Base-by-base conservation (phyloP, 2,113 vertebrate genomes). In the Cavia porcellus region DNA sequence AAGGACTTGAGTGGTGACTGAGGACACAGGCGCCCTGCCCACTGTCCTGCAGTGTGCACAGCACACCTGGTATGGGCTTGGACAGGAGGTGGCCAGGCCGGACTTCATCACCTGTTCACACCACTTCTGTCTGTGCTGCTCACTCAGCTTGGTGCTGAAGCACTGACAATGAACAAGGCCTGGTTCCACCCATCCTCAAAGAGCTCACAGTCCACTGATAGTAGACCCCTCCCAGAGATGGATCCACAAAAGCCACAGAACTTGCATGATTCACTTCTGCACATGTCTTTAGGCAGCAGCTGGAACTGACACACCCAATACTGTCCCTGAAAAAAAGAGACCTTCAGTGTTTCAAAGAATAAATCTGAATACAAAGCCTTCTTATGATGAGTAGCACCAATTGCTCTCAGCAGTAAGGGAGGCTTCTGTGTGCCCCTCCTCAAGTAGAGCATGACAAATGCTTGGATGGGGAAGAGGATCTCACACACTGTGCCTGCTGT, bases 361-460 rank as follows among this genome's bases (percentile, higher is more conserved):
- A n/a, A 68, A 13, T 57, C 86, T 86, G 50, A 28, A 13, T 3
- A 25, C 35, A 17, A 38, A 47, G 2, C 25, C 14, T 50, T 42
- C 64, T 64, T 28, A 0, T 0, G 45, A 80, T 17, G 28, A 94
- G n/a, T 20, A n/a, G 47, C 8, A 59, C 83, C 20, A 6, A 5
- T 0, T 22, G 55, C 90, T 68, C 55, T 45, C 32, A 7, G 47
- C 28, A 62, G 81, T 19, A 32, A 32, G 19, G 5, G 35, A n/a
- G 38, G 24, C 50, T 57, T 42, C 83, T 32, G 13, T 0, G 7
- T 35, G 6, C 14, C 66, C n/a, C 47, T 83, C 38, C 35, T 55
- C 47, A 22, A 22, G 42, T 0, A 42, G 0, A 45, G 55, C 17
- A 9, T 0, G 28, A 52, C 35, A 3, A 5, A 35, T 0, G 55